Percentiles rank a stretch among this genome's conserved stretches.
Conservation (phyloP, 2,797 vertebrate species). For the Cacajao melanocephalus region DNA sequence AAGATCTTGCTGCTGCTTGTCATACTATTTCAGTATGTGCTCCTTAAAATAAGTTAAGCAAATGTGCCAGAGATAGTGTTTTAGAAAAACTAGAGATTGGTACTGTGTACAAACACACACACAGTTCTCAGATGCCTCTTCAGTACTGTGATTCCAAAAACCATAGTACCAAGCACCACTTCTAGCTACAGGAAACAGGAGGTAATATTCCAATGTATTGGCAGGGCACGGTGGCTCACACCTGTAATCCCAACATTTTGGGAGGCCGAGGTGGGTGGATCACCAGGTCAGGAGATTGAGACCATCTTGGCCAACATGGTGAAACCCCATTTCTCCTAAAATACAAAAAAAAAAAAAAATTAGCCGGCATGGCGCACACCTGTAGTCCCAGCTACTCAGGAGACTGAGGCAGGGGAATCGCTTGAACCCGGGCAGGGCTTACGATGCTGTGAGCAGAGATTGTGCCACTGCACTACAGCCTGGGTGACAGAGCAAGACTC, state of each 20-base stretch:
- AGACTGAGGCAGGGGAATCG: too few relatives aligned
- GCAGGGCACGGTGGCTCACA: fast-evolving
- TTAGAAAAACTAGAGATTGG: background rate
- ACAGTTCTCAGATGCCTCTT: background rate
- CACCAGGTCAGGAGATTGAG: too few relatives aligned
- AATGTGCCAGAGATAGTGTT: background rate
- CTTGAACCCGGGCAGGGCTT: too few relatives aligned
- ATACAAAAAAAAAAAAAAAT: too few relatives aligned
- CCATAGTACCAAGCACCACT: background rate
- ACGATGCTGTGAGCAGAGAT: too few relatives aligned
- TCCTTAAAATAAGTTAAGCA: background rate
- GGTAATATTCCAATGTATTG: background rate
- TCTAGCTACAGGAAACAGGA: background rate
- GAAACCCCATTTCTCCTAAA: too few relatives aligned
- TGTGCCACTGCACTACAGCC: too few relatives aligned
- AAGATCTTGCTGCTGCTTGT: background rate
- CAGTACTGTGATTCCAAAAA: background rate
- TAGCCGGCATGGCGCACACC: too few relatives aligned
- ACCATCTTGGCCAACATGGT: too few relatives aligned
- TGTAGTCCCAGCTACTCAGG: too few relatives aligned
- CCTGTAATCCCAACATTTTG: too few relatives aligned
- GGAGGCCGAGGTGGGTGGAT: fast-evolving
- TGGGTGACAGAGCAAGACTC: too few relatives aligned
- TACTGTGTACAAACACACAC: fast-evolving
- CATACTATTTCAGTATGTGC: background rate